Conservation (phyloP, 2,797 vertebrate genomes). For the Ptychobarbus kaznakovi region DNA sequence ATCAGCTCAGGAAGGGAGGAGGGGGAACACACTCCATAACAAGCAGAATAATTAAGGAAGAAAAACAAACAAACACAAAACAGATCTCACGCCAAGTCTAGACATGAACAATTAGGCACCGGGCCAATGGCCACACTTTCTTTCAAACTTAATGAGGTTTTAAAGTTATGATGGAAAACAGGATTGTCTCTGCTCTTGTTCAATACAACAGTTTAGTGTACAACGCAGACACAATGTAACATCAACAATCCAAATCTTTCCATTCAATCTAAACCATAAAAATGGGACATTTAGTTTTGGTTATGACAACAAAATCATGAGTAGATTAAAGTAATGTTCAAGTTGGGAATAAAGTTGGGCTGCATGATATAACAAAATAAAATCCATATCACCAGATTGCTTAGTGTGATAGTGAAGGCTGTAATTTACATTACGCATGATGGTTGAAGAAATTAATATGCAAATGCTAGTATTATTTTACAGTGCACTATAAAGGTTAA, state of each 20-base stretch:
- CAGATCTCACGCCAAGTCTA: background rate
- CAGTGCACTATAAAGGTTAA: background rate
- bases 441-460: background rate
- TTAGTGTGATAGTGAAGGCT: background rate
- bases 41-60: conserved; percentile 23
- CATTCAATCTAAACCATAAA: conserved; percentile 9
- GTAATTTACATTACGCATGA: background rate
- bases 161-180: background rate
- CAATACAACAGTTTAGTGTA: background rate
- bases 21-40: conserved; percentile 5
- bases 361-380: background rate
- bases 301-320: background rate
- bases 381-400: background rate
- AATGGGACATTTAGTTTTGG: conserved; percentile 1
- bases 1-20: conserved; percentile 31
- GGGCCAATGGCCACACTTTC: background rate
- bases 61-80: conserved; percentile 26
- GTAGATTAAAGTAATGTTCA: background rate
- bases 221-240: background rate
- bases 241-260: background rate
- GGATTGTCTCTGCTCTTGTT: background rate
- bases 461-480: background rate
- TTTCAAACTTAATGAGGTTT: conserved; percentile 1
- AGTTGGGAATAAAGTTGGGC: background rate
- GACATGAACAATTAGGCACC: background rate